Evolutionary conservation across 1,140 invertebrate species (phyloP).

Genomic region (Drosophila willistoni): DNA sequence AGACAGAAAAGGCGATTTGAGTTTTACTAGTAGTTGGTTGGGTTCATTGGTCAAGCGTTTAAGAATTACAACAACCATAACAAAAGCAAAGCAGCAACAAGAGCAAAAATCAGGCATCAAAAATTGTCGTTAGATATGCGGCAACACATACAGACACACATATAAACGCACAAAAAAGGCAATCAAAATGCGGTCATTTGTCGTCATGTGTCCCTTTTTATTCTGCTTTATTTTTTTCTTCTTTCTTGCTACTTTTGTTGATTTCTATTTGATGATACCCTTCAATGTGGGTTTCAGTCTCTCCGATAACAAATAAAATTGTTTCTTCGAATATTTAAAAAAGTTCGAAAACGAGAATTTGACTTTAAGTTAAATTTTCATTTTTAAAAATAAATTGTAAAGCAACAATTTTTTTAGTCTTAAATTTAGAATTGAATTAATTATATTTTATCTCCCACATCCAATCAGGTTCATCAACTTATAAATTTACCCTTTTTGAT

Average conservation of each 20-base stretch:
- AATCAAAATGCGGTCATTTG: conserved; percentile 19
- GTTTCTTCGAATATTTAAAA: conserved; percentile 1
- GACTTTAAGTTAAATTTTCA: neutral
- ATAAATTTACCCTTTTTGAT: too few species aligned
- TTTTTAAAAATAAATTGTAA: too few species aligned
- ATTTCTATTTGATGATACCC: conserved; percentile 7
- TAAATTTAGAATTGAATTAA: too few species aligned
- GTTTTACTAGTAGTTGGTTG: conserved; percentile 19
- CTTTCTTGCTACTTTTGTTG: neutral
- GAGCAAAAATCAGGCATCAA: conserved; percentile 26
- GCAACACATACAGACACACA: neutral
- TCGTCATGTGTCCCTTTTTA: conserved; percentile 12
- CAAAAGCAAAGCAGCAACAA: conserved; percentile 19
- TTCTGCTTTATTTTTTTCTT: conserved; percentile 15
- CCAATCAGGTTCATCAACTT: too few species aligned
- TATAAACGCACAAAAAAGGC: conserved; percentile 21
- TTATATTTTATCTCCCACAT: too few species aligned
- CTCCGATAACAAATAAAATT: neutral
- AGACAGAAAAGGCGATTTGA: conserved; percentile 20
- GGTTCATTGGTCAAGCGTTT: conserved; percentile 46
- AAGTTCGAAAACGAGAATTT: neutral
- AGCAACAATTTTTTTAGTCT: too few species aligned
- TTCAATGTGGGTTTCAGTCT: neutral
- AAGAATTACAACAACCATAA: conserved; percentile 16
- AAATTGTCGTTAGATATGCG: conserved; percentile 7